Conservation (phyloP, 2,797 vertebrate species). For the Microtus californicus region DNA sequence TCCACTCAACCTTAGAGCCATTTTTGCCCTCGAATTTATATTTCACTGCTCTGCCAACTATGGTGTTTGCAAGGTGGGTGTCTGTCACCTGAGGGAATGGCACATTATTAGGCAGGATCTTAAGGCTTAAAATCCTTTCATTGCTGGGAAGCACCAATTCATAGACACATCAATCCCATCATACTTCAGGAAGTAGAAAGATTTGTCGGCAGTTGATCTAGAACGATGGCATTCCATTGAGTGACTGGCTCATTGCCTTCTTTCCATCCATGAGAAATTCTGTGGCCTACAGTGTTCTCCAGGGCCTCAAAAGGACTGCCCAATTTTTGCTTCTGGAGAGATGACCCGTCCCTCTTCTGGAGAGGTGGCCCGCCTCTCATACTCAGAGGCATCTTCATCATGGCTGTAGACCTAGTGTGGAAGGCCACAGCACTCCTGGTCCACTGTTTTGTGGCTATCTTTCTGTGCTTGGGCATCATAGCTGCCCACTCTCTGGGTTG, state of each 20-base stretch:
- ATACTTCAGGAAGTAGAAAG: background rate
- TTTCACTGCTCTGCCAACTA: background rate
- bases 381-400: background rate
- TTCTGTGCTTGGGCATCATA: background rate
- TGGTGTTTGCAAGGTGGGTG: fast-evolving
- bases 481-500: background rate
- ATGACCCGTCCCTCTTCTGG: background rate
- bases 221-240: background rate
- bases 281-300: background rate
- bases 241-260: background rate
- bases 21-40: background rate
- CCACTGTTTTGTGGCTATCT: background rate
- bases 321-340: background rate
- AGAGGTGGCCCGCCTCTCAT: too few relatives aligned
- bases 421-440: background rate
- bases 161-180: background rate
- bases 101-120: background rate
- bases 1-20: background rate
- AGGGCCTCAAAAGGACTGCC: background rate
- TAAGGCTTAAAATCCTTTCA: background rate
- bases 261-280: background rate
- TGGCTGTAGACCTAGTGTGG: background rate
- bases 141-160: background rate
- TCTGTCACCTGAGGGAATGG: background rate
- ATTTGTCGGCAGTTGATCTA: background rate